These are phyloP conservation scores for Alfaro cultratus DNA, from an alignment of 2,797 vertebrate species.

Conservation along the genomic window DNA sequence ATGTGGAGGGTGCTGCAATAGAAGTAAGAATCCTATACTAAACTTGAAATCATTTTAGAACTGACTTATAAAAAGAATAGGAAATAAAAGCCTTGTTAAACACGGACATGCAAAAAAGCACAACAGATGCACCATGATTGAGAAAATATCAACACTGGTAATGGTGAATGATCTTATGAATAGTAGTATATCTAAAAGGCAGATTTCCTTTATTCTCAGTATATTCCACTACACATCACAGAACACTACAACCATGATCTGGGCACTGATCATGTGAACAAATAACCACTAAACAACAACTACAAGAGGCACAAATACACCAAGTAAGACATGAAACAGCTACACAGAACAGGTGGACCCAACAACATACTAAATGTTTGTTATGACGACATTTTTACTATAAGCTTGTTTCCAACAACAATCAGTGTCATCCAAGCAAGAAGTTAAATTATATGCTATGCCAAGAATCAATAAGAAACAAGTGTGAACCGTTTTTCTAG, in stretches of 20 bases:
- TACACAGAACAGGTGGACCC: slow-evolving; percentile 49
- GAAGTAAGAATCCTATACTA: slow-evolving; percentile 40
- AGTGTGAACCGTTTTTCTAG: slow-evolving; percentile 24
- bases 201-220: slow-evolving; percentile 27
- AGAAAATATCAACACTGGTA: slow-evolving; percentile 70
- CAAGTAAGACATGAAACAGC: slow-evolving; percentile 48
- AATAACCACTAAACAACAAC: slow-evolving; percentile 53
- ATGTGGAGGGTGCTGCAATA: not conserved
- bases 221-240: slow-evolving; percentile 38
- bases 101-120: slow-evolving; percentile 78
- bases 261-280: slow-evolving; percentile 55
- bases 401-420: slow-evolving; percentile 42
- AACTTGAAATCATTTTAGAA: slow-evolving; percentile 37
- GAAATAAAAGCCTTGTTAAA: slow-evolving; percentile 65
- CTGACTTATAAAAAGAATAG: slow-evolving; percentile 58
- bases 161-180: slow-evolving; percentile 58
- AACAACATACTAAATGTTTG: slow-evolving; percentile 49
- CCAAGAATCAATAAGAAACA: slow-evolving; percentile 29
- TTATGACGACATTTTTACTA: slow-evolving; percentile 32
- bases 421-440: slow-evolving; percentile 38
- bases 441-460: slow-evolving; percentile 32
- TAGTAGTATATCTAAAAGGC: slow-evolving; percentile 20
- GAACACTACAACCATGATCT: slow-evolving; percentile 59
- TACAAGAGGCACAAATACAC: slow-evolving; percentile 48
- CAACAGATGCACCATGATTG: slow-evolving; percentile 67